Base-by-base conservation (phyloP, 2,888 invertebrate species). In the Phymatocera aterrima region DNA sequence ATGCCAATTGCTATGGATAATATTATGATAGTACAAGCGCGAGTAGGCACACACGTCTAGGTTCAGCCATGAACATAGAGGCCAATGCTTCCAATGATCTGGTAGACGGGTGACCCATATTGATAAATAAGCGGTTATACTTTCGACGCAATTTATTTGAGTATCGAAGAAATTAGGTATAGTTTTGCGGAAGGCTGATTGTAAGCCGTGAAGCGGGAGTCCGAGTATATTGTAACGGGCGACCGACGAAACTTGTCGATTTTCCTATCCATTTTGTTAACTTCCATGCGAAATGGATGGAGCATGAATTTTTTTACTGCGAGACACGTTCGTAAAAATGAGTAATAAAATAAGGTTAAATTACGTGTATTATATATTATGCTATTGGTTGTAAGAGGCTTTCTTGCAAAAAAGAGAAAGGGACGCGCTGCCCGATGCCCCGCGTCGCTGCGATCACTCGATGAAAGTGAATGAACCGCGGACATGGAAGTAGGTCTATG, bases 391-490 rank as follows among this genome's bases (percentile, higher is more conserved):
- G 28, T n/a, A n/a, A n/a, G 28, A n/a, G 46, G 43, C 46, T 65
- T n/a, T 70, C 70, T n/a, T 24, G 31, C n/a, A n/a, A 40, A 74
- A 31, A 74, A 57, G 74, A 74, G 74, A 74, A 74, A 74, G 54
- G 37, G 37, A 18, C 37, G 65, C n/a, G n/a, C n/a, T n/a, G n/a
- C n/a, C n/a, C n/a, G n/a, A n/a, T n/a, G n/a, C n/a, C n/a, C n/a
- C 51, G 18, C 18, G 18, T 21, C 21, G 8, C 51, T 21, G n/a
- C n/a, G 28, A 24, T 24, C n/a, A n/a, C 24, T 18, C 51, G 43
- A 51, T 31, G 75, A 75, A 34, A 75, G 57, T 75, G 54, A 60
- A 60, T 57, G 2, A 18, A 72, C 51, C 31, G n/a, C n/a, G 31
- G 72, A 3, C 21, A 51, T 24, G 31, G 72, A n/a, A 51, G 72